Percentiles rank a stretch among this genome's conserved stretches.
phyloP scores from a whole-genome alignment of 2,797 vertebrate genomes.

The Acomys russatus region DNA sequence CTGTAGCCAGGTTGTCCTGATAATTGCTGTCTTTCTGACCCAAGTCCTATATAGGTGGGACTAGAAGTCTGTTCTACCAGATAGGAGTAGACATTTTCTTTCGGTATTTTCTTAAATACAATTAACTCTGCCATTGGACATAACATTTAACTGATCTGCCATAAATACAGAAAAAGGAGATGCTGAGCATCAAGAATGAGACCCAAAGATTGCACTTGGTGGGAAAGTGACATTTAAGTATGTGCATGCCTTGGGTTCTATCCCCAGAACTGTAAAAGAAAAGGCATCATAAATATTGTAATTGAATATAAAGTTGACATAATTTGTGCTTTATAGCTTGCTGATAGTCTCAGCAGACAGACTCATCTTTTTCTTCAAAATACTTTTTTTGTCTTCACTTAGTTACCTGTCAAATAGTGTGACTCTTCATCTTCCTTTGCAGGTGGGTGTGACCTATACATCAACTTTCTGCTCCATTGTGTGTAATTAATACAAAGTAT shows the following conservation, averaged over 20 bases:
- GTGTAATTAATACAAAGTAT: background rate
- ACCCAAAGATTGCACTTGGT: background rate
- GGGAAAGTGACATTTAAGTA: background rate
- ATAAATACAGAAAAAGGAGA: background rate
- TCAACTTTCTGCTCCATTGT: background rate
- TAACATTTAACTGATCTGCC: background rate
- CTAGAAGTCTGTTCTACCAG: background rate
- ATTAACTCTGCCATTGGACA: background rate
- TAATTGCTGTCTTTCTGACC: background rate
- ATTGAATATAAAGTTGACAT: background rate
- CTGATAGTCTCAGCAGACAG: background rate
- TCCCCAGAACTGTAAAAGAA: background rate
- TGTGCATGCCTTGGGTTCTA: background rate
- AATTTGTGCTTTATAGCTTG: background rate
- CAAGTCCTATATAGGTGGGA: background rate
- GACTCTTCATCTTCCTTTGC: background rate
- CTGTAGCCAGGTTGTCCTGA: fast-evolving
- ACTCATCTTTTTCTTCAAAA: background rate
- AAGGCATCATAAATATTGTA: background rate
- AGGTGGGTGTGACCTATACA: background rate
- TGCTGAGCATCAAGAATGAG: background rate
- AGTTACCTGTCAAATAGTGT: background rate
- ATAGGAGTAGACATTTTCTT: background rate
- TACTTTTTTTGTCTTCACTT: background rate
- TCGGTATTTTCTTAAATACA: background rate